Conservation (phyloP, 2,888 invertebrate species). For the Andrena flavipes region DNA sequence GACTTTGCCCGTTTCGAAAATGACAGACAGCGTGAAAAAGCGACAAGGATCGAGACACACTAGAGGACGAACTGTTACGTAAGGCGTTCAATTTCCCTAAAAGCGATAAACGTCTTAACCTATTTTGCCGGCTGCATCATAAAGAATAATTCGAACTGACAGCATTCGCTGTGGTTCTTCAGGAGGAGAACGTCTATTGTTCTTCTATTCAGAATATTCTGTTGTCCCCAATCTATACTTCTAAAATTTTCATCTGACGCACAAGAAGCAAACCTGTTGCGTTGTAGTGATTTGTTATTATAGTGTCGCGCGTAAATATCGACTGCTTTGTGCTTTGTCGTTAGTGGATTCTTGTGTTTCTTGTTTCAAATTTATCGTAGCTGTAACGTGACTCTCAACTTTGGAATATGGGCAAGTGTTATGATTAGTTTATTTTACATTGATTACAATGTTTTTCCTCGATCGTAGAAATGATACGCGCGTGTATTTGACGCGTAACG, state of each 20-base stretch:
- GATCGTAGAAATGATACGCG: background rate
- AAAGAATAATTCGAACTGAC: conserved; percentile 52
- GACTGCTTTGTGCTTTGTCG: background rate
- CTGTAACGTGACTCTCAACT: background rate
- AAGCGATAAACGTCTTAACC: conserved; percentile 55
- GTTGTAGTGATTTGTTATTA: too few species aligned
- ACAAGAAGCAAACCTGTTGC: background rate
- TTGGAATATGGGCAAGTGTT: background rate
- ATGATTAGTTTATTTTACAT: background rate
- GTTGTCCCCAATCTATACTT: background rate
- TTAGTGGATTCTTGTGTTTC: background rate
- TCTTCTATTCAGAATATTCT: background rate
- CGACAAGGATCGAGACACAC: background rate
- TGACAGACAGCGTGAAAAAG: conserved; percentile 29
- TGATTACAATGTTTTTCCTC: background rate
- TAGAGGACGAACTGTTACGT: conserved; percentile 34
- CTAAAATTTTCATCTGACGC: background rate
- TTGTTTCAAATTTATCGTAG: background rate
- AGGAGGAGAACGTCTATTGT: background rate
- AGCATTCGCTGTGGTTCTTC: conserved; percentile 9
- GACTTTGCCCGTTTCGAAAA: conserved; percentile 7
- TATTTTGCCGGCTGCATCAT: conserved; percentile 20
- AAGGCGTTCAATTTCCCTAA: conserved; percentile 24
- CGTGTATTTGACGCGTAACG: background rate
- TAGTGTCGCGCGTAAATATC: background rate